phyloP scores from a whole-genome alignment of 2,113 vertebrate species.

The Grammomys surdaster region DNA sequence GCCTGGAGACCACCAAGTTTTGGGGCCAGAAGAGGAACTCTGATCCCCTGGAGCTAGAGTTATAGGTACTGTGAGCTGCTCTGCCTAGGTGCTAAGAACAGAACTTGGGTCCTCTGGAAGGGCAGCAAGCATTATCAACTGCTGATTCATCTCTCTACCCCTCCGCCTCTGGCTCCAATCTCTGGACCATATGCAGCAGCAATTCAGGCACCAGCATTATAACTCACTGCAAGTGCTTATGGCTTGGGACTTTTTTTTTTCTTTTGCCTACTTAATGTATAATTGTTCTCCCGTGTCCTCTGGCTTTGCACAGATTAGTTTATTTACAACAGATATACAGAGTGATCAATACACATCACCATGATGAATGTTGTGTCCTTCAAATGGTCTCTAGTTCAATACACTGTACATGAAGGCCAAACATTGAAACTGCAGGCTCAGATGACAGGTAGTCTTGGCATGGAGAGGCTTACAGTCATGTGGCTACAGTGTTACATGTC shows the following conservation, averaged over 20 bases:
- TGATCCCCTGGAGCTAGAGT: not conserved
- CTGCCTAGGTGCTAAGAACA: not conserved
- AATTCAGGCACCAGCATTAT: not conserved
- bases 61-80: not conserved
- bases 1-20: not conserved
- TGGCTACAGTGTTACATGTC: no score
- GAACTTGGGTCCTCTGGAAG: not conserved
- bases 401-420: rapidly evolving
- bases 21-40: not conserved
- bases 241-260: not conserved
- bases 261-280: not conserved
- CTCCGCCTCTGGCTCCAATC: not conserved
- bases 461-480: not conserved
- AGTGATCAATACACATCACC: not conserved
- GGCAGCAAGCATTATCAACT: no score
- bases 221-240: not conserved
- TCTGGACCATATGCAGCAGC: not conserved
- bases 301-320: not conserved
- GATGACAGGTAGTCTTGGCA: not conserved
- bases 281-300: not conserved
- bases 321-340: not conserved
- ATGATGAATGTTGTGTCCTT: not conserved
- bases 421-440: rapidly evolving
- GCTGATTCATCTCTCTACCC: not conserved
- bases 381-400: not conserved